A percentile compares a stretch with the other conserved stretches of the same genome.
phyloP scores from a whole-genome alignment of 1,140 invertebrate species.

The Drosophila biarmipes region DNA sequence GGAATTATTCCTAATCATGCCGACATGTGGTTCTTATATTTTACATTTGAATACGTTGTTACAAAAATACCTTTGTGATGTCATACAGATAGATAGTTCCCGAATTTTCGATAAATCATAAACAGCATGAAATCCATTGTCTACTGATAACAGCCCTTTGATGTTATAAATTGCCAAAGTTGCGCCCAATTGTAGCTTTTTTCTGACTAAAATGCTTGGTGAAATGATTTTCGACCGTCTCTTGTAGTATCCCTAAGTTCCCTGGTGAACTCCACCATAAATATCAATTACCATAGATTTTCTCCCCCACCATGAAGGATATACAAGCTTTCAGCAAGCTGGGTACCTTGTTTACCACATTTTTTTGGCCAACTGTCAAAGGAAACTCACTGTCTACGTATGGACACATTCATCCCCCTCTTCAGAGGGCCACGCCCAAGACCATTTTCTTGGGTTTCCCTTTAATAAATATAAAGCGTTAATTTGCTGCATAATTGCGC shows the following conservation, averaged over 20 bases:
- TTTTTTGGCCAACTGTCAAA: constrained; percentile 55
- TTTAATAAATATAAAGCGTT: constrained; percentile 83
- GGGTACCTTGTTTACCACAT: constrained; percentile 8
- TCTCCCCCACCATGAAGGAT: constrained; percentile 31
- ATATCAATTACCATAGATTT: constrained; percentile 64
- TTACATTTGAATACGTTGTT: neutral
- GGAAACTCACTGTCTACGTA: constrained; percentile 16
- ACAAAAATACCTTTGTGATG: constrained; percentile 5
- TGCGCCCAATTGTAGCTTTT: neutral
- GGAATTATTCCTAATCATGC: neutral
- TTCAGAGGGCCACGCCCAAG: constrained; percentile 36
- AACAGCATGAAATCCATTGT: constrained; percentile 3
- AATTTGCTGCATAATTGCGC: constrained; percentile 82
- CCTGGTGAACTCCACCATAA: constrained; percentile 16
- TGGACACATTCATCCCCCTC: constrained; percentile 43
- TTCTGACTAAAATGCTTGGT: neutral
- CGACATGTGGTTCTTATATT: neutral
- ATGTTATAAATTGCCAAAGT: neutral
- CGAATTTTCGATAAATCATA: constrained; percentile 10
- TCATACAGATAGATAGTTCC: neutral
- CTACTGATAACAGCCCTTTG: constrained; percentile 10
- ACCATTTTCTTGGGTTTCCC: constrained; percentile 61
- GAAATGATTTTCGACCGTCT: neutral
- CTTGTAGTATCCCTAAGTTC: neutral
- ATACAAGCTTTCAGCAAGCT: constrained; percentile 9